phyloP scores from a whole-genome alignment of 2,888 invertebrate genomes.

The Ornithoptera priamus region DNA sequence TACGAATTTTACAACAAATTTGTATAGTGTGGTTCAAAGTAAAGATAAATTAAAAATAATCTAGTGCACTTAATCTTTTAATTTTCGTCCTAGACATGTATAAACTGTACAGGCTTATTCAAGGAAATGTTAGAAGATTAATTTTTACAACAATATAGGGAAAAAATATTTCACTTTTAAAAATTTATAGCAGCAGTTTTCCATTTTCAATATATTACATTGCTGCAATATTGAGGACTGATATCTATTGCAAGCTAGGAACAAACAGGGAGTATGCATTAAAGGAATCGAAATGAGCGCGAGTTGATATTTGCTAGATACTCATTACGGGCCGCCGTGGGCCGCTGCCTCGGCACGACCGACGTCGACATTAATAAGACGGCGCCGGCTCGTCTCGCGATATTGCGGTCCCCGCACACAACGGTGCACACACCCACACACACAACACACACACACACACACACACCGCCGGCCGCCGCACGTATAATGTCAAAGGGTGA shows the following conservation, averaged over 20 bases:
- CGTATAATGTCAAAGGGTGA: conserved; percentile 80
- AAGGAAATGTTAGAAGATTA: too few species aligned
- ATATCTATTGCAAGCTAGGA: not conserved
- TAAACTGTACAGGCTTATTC: too few species aligned
- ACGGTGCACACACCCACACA: conserved; percentile 42
- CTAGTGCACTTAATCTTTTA: too few species aligned
- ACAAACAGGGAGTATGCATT: conserved; percentile 21
- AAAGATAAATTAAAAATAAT: too few species aligned
- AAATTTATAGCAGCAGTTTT: not conserved
- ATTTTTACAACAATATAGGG: too few species aligned
- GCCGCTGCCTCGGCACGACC: conserved; percentile 17
- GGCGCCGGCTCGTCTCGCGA: conserved; percentile 62
- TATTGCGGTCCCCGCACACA: conserved; percentile 26
- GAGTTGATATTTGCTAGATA: conserved; percentile 27
- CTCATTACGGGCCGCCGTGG: conserved; percentile 24
- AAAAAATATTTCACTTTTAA: too few species aligned
- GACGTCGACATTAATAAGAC: conserved; percentile 29
- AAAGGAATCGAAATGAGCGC: conserved; percentile 17
- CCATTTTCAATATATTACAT: conserved; percentile 3
- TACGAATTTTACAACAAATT: too few species aligned
- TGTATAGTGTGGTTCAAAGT: too few species aligned
- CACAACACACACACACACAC: conserved; percentile 43
- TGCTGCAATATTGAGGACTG: conserved; percentile 6
- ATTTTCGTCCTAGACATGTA: too few species aligned
- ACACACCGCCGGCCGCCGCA: conserved; percentile 36